phyloP scores from a whole-genome alignment of 2,888 invertebrate genomes.

The Oscheius sp. region DNA sequence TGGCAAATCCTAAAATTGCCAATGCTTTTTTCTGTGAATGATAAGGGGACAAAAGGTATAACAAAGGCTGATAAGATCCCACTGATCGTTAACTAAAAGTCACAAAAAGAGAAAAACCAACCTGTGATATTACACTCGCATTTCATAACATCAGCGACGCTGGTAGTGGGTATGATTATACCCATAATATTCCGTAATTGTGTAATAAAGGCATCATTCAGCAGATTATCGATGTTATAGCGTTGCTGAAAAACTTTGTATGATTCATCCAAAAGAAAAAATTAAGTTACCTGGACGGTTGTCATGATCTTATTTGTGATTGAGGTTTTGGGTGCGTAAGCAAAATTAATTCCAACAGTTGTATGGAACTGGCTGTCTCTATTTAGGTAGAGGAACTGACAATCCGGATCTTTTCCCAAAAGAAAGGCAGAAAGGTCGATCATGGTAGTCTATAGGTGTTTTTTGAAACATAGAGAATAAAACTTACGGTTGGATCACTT shows the following conservation, averaged over 20 bases:
- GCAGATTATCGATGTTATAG: constrained; percentile 14
- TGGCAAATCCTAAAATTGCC: constrained; percentile 68
- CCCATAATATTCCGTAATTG: background rate
- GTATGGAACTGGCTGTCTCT: background rate
- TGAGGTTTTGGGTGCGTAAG: constrained; percentile 52
- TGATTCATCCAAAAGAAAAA: too few relatives aligned
- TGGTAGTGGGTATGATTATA: background rate
- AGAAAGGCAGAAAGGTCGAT: constrained; percentile 38
- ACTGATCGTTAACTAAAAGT: constrained; percentile 10
- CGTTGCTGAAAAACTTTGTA: constrained; percentile 8
- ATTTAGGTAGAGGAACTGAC: constrained; percentile 48
- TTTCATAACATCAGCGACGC: background rate
- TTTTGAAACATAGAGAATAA: background rate
- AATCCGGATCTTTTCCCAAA: constrained; percentile 32
- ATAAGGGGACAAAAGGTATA: too few relatives aligned
- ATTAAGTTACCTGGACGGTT: background rate
- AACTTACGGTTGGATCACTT: background rate
- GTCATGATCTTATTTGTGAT: constrained; percentile 47
- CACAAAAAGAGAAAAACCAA: background rate
- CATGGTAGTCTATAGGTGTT: constrained; percentile 37
- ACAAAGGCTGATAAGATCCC: background rate
- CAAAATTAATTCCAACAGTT: constrained; percentile 45
- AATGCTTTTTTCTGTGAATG: too few relatives aligned
- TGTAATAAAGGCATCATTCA: background rate
- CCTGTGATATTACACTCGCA: background rate